A percentile compares a stretch with the other conserved stretches of the same genome.
phyloP scores from a whole-genome alignment of 2,888 invertebrate genomes.

The Mystacides longicornis region DNA sequence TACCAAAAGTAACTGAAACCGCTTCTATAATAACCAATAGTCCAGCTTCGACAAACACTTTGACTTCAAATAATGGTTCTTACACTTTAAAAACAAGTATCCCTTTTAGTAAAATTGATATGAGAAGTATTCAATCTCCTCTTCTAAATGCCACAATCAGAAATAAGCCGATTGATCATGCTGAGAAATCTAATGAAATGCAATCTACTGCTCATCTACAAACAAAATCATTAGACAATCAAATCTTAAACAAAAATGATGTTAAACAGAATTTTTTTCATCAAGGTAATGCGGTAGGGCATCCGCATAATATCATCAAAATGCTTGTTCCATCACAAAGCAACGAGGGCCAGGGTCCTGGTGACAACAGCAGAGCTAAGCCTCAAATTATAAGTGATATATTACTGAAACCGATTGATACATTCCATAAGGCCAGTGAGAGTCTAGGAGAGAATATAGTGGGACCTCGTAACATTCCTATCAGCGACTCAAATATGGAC shows the following conservation, averaged over 20 bases:
- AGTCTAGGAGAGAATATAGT: not conserved
- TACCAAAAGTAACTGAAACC: not conserved
- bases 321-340: constrained; percentile 7
- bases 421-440: not conserved
- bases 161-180: not conserved
- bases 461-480: not conserved
- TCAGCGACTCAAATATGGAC: not conserved
- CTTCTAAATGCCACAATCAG: constrained; percentile 1
- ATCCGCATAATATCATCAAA: constrained; percentile 19
- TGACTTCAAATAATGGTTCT: constrained; percentile 35
- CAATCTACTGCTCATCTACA: constrained; percentile 2
- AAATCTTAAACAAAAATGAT: constrained; percentile 10
- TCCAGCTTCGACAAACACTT: not conserved
- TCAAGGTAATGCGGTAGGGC: constrained; percentile 18
- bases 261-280: constrained; percentile 16
- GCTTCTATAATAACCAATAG: not conserved
- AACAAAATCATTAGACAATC: constrained; percentile 3
- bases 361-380: not conserved
- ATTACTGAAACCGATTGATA: constrained; percentile 4
- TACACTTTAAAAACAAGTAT: constrained; percentile 46
- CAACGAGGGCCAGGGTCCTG: not conserved
- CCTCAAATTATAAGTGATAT: constrained; percentile 8
- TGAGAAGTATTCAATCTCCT: constrained; percentile 14
- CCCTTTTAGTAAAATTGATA: constrained; percentile 34
- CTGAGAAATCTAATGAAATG: constrained; percentile 6